These are phyloP conservation scores for Melanerpes formicivorus DNA, from an alignment of 2,113 vertebrate species.

Conservation along the genomic window DNA sequence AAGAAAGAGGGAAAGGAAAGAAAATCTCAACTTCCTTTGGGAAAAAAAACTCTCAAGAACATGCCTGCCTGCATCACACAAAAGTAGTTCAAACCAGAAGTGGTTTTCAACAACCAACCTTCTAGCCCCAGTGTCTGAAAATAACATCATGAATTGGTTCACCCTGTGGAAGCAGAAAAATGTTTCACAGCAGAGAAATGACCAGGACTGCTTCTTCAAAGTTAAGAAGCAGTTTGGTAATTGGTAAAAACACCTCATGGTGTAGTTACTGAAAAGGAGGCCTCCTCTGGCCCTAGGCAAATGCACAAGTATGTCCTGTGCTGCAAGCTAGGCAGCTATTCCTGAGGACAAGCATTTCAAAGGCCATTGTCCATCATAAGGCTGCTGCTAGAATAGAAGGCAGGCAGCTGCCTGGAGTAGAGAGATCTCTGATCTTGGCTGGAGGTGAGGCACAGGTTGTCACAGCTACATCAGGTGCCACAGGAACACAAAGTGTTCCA, in stretches of 20 bases:
- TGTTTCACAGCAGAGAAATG: background rate
- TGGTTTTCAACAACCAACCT: background rate
- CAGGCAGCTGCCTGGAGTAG: accelerated
- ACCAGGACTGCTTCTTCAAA: background rate
- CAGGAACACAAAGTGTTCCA: background rate
- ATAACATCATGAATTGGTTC: background rate
- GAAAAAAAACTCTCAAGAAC: background rate
- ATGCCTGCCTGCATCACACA: background rate
- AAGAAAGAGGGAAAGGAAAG: background rate
- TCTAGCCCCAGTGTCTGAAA: background rate
- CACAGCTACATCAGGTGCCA: background rate
- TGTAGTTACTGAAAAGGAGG: background rate
- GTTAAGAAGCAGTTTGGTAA: background rate
- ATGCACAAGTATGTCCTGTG: background rate
- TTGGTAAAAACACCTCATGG: background rate
- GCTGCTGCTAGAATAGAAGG: background rate
- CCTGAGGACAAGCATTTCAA: background rate
- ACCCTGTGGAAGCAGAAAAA: background rate
- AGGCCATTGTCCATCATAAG: background rate
- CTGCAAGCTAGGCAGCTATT: background rate
- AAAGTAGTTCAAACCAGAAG: background rate
- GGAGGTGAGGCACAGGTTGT: background rate
- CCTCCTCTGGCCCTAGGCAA: background rate
- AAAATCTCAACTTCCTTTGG: background rate
- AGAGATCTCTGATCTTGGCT: background rate